These are phyloP conservation scores for Rhingia rostrata DNA, from an alignment of 2,888 invertebrate genomes.

Conservation along the genomic window DNA sequence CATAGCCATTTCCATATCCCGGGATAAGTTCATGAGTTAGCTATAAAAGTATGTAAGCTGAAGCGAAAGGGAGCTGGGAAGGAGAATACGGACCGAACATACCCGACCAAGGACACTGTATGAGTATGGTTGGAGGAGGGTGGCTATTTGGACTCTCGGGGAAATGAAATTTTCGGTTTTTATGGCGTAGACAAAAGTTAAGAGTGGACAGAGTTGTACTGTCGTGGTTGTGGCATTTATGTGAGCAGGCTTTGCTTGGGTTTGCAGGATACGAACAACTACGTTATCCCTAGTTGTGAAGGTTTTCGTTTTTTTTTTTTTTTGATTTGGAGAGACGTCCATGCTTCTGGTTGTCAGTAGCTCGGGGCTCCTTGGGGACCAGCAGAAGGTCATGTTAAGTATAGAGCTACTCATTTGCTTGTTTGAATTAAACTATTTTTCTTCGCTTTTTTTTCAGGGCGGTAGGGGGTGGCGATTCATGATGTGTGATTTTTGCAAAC, in stretches of 20 bases:
- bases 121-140: constrained; percentile 15
- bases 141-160: constrained; percentile 68
- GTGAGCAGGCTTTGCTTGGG: constrained; percentile 52
- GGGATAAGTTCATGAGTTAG: constrained; percentile 75
- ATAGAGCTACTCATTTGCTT: constrained; percentile 71
- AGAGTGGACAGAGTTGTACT: constrained; percentile 72
- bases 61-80: neutral
- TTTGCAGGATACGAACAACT: constrained; percentile 51
- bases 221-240: constrained; percentile 65
- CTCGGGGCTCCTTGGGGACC: constrained; percentile 55
- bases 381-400: constrained; percentile 54
- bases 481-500: constrained; percentile 76
- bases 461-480: constrained; percentile 12
- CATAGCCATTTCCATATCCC: constrained; percentile 74
- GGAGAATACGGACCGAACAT: constrained; percentile 62
- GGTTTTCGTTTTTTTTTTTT: constrained; percentile 24
- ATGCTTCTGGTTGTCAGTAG: constrained; percentile 25
- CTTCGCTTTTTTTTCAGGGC: neutral
- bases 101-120: constrained; percentile 56
- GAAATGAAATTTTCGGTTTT: constrained; percentile 74
- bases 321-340: constrained; percentile 19
- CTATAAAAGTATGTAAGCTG: constrained; percentile 72
- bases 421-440: constrained; percentile 67
- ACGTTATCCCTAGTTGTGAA: constrained; percentile 32
- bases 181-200: constrained; percentile 74